These are phyloP conservation scores for Sebastes kiyomatsui DNA, from an alignment of 2,797 vertebrate genomes.

Conservation along the genomic window DNA sequence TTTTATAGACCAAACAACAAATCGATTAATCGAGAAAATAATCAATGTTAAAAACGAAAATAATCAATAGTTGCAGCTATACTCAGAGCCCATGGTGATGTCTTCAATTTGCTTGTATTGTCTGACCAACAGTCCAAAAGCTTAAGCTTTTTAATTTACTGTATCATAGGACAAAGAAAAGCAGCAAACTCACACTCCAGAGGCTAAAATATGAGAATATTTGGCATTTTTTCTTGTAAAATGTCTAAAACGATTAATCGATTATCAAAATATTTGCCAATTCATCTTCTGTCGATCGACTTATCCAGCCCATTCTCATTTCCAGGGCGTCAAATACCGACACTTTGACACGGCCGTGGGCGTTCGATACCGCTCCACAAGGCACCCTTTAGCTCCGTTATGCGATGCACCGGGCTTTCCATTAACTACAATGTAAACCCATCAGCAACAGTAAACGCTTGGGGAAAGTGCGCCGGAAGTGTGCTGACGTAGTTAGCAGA, in stretches of 20 bases:
- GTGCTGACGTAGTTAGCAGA: too few relatives aligned
- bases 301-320: too few relatives aligned
- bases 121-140: background rate
- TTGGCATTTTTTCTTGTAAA: background rate
- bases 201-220: too few relatives aligned
- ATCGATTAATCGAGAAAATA: background rate
- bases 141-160: background rate
- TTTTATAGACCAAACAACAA: background rate
- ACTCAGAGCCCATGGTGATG: background rate
- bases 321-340: too few relatives aligned
- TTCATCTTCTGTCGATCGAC: background rate
- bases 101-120: background rate
- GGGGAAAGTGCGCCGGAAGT: too few relatives aligned
- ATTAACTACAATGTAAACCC: too few relatives aligned
- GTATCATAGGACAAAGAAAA: background rate
- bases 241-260: accelerated
- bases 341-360: too few relatives aligned
- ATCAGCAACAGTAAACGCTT: too few relatives aligned
- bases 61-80: too few relatives aligned
- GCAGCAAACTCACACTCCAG: background rate
- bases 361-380: too few relatives aligned
- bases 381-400: too few relatives aligned
- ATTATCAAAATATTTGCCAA: background rate
- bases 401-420: too few relatives aligned
- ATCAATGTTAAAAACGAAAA: background rate